phyloP scores from a whole-genome alignment of 2,888 invertebrate genomes.

The Strigamia transsilvanica region DNA sequence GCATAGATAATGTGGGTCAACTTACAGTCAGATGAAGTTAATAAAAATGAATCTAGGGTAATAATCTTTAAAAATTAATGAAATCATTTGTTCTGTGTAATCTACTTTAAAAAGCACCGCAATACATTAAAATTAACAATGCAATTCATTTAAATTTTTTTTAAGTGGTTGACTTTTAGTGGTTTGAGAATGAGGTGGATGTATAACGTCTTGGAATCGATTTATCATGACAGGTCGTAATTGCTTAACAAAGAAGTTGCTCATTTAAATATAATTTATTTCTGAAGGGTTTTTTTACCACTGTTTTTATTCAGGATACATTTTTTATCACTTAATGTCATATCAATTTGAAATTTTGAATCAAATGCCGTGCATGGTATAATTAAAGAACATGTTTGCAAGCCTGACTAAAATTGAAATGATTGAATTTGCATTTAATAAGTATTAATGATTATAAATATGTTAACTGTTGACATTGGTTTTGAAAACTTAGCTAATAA shows the following conservation, averaged over 20 bases:
- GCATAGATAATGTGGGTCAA: too few relatives aligned
- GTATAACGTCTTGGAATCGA: slow-evolving; percentile 22
- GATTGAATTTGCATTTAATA: too few relatives aligned
- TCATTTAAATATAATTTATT: slow-evolving; percentile 38
- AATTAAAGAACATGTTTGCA: too few relatives aligned
- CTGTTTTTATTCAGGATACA: not conserved
- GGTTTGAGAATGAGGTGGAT: slow-evolving; percentile 7
- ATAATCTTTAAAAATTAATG: not conserved
- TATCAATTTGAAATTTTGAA: not conserved
- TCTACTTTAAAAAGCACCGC: slow-evolving; percentile 31
- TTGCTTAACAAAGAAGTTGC: slow-evolving; percentile 20
- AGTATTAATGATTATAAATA: too few relatives aligned
- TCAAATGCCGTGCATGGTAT: too few relatives aligned
- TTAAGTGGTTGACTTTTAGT: not conserved
- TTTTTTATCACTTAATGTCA: not conserved
- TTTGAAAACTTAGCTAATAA: not conserved
- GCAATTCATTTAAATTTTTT: slow-evolving; percentile 2
- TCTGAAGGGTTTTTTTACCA: not conserved
- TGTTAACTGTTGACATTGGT: not conserved
- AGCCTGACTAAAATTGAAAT: too few relatives aligned
- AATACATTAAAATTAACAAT: slow-evolving; percentile 37
- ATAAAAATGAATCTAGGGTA: not conserved
- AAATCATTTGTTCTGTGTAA: slow-evolving; percentile 23
- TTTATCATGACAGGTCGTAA: slow-evolving; percentile 20
- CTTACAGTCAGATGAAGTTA: too few relatives aligned